These are phyloP conservation scores for Drosophila anomalata DNA, from an alignment of 2,888 invertebrate species.

Conservation along the genomic window DNA sequence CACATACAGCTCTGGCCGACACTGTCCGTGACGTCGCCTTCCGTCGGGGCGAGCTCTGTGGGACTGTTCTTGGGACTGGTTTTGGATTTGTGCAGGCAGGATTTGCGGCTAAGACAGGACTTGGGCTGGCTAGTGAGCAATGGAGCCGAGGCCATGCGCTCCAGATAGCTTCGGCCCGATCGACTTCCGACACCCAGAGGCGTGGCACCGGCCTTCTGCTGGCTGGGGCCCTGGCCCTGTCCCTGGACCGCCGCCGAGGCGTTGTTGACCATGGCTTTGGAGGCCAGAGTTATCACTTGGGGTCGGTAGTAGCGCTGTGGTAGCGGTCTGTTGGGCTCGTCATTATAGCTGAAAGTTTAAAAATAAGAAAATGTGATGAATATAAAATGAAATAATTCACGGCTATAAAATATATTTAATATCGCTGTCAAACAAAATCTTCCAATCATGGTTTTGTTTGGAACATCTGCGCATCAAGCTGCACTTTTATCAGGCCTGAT, in stretches of 20 bases:
- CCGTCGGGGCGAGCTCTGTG: conserved; percentile 38
- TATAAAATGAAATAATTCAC: background rate
- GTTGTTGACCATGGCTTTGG: conserved; percentile 83
- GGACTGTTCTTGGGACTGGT: conserved; percentile 27
- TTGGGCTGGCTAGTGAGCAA: conserved; percentile 84
- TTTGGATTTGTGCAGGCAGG: conserved; percentile 74
- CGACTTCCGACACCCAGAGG: conserved; percentile 74
- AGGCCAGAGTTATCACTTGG: conserved; percentile 82
- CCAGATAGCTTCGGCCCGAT: conserved; percentile 71
- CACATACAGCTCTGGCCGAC: conserved; percentile 24
- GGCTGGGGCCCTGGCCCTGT: conserved; percentile 41
- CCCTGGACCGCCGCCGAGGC: conserved; percentile 65
- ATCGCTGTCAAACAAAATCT: conserved; percentile 1
- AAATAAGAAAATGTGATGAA: background rate
- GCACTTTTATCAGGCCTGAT: conserved; percentile 40
- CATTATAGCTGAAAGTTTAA: conserved; percentile 76
- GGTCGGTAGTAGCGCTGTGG: conserved; percentile 81
- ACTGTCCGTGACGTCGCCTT: conserved; percentile 44
- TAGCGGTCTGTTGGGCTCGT: conserved; percentile 78
- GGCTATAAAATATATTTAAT: background rate
- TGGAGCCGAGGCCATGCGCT: conserved; percentile 79
- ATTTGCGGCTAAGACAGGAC: conserved; percentile 85
- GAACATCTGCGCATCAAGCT: conserved; percentile 31
- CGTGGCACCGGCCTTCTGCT: conserved; percentile 64
- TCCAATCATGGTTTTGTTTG: conserved; percentile 18